Percentiles rank a stretch among this genome's conserved stretches.
phyloP scores from a whole-genome alignment of 2,113 vertebrate genomes.

The Gymnarchus niloticus region DNA sequence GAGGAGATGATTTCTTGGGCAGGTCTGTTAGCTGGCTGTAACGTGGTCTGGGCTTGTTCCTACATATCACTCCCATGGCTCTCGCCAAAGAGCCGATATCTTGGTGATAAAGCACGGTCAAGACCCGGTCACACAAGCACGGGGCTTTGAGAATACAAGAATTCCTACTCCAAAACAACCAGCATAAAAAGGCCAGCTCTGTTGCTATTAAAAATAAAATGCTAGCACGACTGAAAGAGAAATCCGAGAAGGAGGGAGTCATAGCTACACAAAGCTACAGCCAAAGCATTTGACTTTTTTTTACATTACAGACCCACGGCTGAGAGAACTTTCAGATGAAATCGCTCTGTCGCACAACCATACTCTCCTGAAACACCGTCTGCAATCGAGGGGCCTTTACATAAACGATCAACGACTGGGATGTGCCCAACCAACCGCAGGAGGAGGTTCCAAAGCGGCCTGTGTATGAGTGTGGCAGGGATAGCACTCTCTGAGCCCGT shows the following conservation, averaged over 20 bases:
- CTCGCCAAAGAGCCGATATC: conserved; percentile 26
- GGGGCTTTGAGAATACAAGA: neutral
- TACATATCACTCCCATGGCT: conserved; percentile 10
- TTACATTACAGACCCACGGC: neutral
- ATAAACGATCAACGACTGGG: no score
- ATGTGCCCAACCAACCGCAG: no score
- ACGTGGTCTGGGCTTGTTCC: conserved; percentile 20
- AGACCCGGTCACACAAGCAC: neutral
- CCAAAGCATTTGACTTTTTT: neutral
- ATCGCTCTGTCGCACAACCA: neutral
- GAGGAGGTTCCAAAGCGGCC: no score
- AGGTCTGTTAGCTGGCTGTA: conserved; percentile 20
- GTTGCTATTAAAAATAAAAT: neutral
- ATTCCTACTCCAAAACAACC: neutral
- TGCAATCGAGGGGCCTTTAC: no score
- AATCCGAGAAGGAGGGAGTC: neutral
- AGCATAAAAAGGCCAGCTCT: neutral
- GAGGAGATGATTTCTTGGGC: conserved; percentile 22
- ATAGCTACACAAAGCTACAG: neutral
- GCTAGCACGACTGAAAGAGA: neutral
- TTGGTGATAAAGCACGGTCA: conserved; percentile 28
- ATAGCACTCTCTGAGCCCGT: neutral
- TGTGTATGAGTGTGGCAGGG: no score
- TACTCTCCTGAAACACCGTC: no score
- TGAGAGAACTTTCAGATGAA: no score